These are phyloP conservation scores for Sebastolobus alascanus DNA, from an alignment of 2,797 vertebrate species.

Conservation along the genomic window DNA sequence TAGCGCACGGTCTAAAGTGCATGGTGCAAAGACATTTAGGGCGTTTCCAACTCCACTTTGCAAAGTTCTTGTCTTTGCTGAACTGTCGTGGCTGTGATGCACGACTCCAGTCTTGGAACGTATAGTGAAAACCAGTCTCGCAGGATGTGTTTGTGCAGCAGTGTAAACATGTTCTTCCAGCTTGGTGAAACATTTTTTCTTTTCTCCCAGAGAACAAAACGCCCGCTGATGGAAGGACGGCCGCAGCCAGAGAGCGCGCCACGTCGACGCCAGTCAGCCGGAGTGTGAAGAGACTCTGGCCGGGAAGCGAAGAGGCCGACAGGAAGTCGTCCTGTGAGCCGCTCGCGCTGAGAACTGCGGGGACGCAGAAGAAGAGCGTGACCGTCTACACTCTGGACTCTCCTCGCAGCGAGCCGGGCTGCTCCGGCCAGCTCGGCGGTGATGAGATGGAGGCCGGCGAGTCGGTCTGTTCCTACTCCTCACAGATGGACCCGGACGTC, in stretches of 20 bases:
- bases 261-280: background rate
- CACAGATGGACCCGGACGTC: conserved; percentile 51
- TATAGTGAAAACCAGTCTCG: too few species aligned
- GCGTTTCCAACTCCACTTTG: too few species aligned
- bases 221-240: background rate
- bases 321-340: conserved; percentile 23
- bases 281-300: conserved; percentile 37
- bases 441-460: conserved; percentile 36
- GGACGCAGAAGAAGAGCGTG: conserved; percentile 9
- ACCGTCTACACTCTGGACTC: conserved; percentile 62
- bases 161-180: too few species aligned
- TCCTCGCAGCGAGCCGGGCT: conserved; percentile 45
- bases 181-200: background rate
- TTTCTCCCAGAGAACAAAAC: conserved; percentile 3
- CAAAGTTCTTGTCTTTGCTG: too few species aligned
- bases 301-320: background rate
- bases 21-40: too few species aligned
- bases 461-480: conserved; percentile 39
- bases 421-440: conserved; percentile 12
- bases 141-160: too few species aligned
- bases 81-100: too few species aligned
- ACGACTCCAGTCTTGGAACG: too few species aligned
- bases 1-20: too few species aligned
- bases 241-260: conserved; percentile 16
- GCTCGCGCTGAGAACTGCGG: background rate